phyloP scores from a whole-genome alignment of 2,797 vertebrate genomes.

The Glyptemys insculpta region DNA sequence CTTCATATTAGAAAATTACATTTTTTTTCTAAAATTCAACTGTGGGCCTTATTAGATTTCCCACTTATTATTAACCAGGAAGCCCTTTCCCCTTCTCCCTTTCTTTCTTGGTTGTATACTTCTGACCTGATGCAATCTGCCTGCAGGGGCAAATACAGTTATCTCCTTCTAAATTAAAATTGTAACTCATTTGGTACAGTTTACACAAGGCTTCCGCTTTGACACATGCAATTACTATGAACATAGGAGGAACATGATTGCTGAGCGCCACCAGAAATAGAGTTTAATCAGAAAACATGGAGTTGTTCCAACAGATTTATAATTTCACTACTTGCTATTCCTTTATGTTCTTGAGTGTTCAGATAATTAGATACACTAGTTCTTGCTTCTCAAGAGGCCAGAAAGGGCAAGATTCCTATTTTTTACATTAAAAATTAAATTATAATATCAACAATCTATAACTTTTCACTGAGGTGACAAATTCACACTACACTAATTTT shows the following conservation, averaged over 20 bases:
- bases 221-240: slow-evolving; percentile 92
- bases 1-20: slow-evolving; percentile 95
- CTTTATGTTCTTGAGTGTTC: slow-evolving; percentile 84
- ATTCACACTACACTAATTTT: slow-evolving; percentile 82
- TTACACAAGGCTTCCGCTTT: slow-evolving; percentile 86
- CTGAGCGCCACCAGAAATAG: slow-evolving; percentile 84
- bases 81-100: slow-evolving; percentile 73
- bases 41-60: slow-evolving; percentile 83
- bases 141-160: slow-evolving; percentile 84
- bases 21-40: slow-evolving; percentile 87
- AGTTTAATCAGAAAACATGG: slow-evolving; percentile 88
- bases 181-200: slow-evolving; percentile 83
- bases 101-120: slow-evolving; percentile 88
- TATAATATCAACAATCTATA: slow-evolving; percentile 82
- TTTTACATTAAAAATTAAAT: slow-evolving; percentile 85
- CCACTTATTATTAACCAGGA: slow-evolving; percentile 84
- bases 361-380: slow-evolving; percentile 85
- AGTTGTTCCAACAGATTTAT: slow-evolving; percentile 84
- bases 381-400: slow-evolving; percentile 82
- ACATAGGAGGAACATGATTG: slow-evolving; percentile 84
- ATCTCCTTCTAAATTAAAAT: slow-evolving; percentile 91
- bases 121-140: slow-evolving; percentile 87
- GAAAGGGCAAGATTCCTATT: slow-evolving; percentile 80
- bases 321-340: slow-evolving; percentile 84
- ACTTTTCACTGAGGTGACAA: slow-evolving; percentile 80